Evolutionary conservation across 2,888 invertebrate genomes (phyloP).

Genomic region (Herminia tarsipennalis): DNA sequence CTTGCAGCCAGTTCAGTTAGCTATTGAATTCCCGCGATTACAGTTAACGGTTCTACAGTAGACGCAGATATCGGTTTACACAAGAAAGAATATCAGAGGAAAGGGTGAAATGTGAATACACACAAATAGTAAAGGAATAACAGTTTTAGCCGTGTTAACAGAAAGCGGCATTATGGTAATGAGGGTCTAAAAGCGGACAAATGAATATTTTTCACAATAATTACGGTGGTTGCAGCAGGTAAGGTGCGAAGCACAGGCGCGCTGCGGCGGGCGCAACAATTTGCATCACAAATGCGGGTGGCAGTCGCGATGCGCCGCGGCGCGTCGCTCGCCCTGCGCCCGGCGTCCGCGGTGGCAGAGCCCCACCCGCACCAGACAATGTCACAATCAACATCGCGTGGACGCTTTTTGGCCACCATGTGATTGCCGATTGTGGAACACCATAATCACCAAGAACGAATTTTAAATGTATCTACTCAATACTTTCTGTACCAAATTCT

Average conservation of each 20-base stretch:
- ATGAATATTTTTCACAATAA: slow-evolving; percentile 83
- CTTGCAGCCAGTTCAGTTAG: slow-evolving; percentile 67
- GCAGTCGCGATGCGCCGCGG: slow-evolving; percentile 64
- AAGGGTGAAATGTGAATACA: slow-evolving; percentile 12
- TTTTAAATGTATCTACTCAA: slow-evolving; percentile 41
- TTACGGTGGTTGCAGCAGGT: slow-evolving; percentile 75
- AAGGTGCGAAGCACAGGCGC: slow-evolving; percentile 72
- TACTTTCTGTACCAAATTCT: background rate
- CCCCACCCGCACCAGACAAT: slow-evolving; percentile 74
- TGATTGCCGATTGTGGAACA: slow-evolving; percentile 81
- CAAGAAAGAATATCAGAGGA: slow-evolving; percentile 44
- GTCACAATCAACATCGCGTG: slow-evolving; percentile 84
- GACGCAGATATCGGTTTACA: slow-evolving; percentile 61
- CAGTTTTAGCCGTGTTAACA: slow-evolving; percentile 32
- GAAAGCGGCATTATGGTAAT: slow-evolving; percentile 64
- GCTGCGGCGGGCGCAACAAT: slow-evolving; percentile 71
- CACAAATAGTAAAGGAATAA: slow-evolving; percentile 29
- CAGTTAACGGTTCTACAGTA: slow-evolving; percentile 49
- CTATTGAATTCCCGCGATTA: slow-evolving; percentile 77
- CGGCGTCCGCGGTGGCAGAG: slow-evolving; percentile 46
- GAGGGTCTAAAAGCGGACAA: slow-evolving; percentile 67
- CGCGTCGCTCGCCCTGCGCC: slow-evolving; percentile 50
- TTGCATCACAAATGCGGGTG: slow-evolving; percentile 77
- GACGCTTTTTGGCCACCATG: slow-evolving; percentile 80
- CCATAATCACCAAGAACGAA: slow-evolving; percentile 65